phyloP scores from a whole-genome alignment of 1,140 invertebrate species.

The Lepeophtheirus salmonis region DNA sequence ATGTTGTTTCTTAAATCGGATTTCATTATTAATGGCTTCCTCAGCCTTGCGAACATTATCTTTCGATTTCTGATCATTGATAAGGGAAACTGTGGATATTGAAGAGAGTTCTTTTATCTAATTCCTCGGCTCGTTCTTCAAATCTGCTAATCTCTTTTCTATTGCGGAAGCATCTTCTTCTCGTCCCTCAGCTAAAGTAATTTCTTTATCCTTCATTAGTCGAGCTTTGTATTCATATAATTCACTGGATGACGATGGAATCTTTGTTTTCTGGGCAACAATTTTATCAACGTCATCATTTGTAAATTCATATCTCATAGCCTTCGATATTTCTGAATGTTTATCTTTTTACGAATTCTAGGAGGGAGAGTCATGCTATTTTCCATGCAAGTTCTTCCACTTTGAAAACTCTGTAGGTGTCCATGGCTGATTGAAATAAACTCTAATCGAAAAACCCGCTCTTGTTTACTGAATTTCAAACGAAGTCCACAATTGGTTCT shows the following conservation, averaged over 20 bases:
- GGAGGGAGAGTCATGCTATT: conserved; percentile 60
- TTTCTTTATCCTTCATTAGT: conserved; percentile 71
- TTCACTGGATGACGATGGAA: conserved; percentile 84
- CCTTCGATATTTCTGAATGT: not conserved
- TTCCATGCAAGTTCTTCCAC: conserved; percentile 60
- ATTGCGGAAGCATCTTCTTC: too few relatives aligned
- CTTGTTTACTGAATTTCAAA: conserved; percentile 44
- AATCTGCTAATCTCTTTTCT: conserved; percentile 32
- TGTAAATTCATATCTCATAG: conserved; percentile 70
- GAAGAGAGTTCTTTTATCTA: conserved; percentile 76
- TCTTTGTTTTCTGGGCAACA: conserved; percentile 70
- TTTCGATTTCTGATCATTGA: conserved; percentile 83
- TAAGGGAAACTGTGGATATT: conserved; percentile 86
- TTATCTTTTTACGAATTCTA: not conserved
- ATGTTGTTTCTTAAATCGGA: not conserved
- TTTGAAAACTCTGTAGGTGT: conserved; percentile 77
- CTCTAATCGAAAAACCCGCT: conserved; percentile 79
- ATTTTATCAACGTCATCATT: conserved; percentile 62
- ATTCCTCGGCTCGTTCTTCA: conserved; percentile 75
- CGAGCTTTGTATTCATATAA: conserved; percentile 87
- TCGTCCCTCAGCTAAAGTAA: conserved; percentile 43
- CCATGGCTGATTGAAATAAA: conserved; percentile 94
- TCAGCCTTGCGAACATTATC: conserved; percentile 81
- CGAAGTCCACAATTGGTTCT: conserved; percentile 61
- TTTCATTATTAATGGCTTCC: conserved; percentile 51